Percentiles rank a stretch among this genome's conserved stretches.
Conservation (phyloP, 2,797 vertebrate genomes). For the Phoxinus dragarum region DNA sequence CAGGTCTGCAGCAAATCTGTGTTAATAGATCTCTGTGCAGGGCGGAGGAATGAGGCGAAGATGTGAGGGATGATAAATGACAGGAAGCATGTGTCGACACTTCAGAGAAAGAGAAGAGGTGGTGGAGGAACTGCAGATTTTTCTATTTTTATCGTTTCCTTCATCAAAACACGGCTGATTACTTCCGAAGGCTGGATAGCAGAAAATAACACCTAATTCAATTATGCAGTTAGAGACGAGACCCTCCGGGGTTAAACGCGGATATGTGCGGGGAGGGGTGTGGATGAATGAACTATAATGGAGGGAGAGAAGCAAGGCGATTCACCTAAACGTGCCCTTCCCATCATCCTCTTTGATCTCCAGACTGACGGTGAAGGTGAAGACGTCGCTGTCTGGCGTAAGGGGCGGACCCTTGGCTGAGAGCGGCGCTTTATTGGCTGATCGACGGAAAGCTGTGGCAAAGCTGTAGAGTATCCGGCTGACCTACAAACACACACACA, state of each 20-base stretch:
- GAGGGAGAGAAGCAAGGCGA: background rate
- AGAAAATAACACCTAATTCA: constrained; percentile 13
- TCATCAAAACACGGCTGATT: constrained; percentile 49
- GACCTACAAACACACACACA: constrained; percentile 78
- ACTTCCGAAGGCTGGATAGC: constrained; percentile 39
- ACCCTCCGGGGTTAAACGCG: background rate
- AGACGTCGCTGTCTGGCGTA: constrained; percentile 96
- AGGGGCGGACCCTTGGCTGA: constrained; percentile 83
- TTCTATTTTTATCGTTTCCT: constrained; percentile 56
- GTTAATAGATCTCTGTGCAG: constrained; percentile 48
- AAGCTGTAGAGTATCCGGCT: constrained; percentile 98
- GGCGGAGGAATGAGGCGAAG: constrained; percentile 1
- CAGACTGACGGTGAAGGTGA: constrained; percentile 95
- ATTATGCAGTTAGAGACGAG: background rate
- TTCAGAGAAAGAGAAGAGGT: constrained; percentile 38
- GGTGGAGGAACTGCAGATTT: constrained; percentile 6
- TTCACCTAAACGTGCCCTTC: constrained; percentile 96
- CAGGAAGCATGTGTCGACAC: constrained; percentile 60
- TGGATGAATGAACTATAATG: background rate
- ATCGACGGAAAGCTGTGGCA: constrained; percentile 96
- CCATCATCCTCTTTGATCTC: constrained; percentile 99
- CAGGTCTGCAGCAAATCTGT: constrained; percentile 9
- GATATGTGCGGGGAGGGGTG: background rate
- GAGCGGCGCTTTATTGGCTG: constrained; percentile 88
- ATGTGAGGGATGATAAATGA: constrained; percentile 51